These are phyloP conservation scores for Onychorhynchus coronatus DNA, from an alignment of 2,113 vertebrate genomes.

Conservation along the genomic window DNA sequence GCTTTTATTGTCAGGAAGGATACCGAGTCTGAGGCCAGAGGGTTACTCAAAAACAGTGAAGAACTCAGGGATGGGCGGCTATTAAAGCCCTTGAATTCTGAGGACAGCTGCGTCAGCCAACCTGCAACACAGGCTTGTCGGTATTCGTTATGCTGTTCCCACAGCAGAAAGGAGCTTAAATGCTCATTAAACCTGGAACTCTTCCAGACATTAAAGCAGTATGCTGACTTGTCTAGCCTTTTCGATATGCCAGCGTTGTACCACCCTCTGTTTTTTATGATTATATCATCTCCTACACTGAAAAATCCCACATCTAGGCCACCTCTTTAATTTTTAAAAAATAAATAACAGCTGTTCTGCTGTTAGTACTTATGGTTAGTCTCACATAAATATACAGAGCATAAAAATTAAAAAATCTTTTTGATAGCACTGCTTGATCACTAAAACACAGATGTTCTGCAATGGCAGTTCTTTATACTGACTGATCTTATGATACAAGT, in stretches of 20 bases:
- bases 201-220: slow-evolving; percentile 2
- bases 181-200: slow-evolving; percentile 1
- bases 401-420: not conserved
- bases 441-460: slow-evolving; percentile 39
- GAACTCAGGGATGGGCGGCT: not conserved
- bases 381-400: not conserved
- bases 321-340: not conserved
- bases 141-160: slow-evolving; percentile 27
- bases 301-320: not conserved
- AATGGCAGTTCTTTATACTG: not conserved
- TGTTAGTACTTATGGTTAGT: not conserved
- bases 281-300: not conserved
- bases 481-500: not conserved
- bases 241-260: not conserved
- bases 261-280: not conserved
- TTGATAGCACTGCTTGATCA: not conserved
- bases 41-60: not conserved
- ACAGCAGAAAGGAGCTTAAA: slow-evolving; percentile 34
- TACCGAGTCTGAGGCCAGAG: not conserved
- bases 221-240: not conserved
- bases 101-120: slow-evolving; percentile 14
- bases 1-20: not conserved
- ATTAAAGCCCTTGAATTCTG: not conserved
- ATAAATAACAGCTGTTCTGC: not conserved
- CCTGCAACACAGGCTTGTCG: not conserved